Conservation (phyloP, 2,888 invertebrate genomes). For the Trachelus troglodyta region DNA sequence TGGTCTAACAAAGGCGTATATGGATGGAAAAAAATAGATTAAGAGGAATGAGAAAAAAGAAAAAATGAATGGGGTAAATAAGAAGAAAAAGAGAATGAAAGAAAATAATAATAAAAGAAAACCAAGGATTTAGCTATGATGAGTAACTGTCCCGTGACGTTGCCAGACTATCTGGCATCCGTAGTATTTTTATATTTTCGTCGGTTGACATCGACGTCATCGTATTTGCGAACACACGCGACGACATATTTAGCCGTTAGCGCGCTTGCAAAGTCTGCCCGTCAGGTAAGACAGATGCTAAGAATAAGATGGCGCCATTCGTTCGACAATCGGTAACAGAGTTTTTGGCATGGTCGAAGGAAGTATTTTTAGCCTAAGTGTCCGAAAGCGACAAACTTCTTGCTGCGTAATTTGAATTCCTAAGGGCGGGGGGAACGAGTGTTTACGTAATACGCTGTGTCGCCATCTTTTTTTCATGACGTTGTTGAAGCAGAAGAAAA, state of each 20-base stretch:
- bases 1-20: neutral
- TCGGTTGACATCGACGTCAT: slow-evolving; percentile 2
- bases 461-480: neutral
- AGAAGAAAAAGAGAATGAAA: too few species aligned
- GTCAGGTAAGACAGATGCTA: neutral
- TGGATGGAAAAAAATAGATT: neutral
- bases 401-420: neutral
- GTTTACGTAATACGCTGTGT: neutral
- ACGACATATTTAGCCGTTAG: slow-evolving; percentile 8
- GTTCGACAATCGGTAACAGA: neutral
- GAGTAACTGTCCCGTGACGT: neutral
- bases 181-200: slow-evolving; percentile 16
- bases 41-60: too few species aligned
- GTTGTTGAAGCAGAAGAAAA: neutral
- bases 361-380: neutral
- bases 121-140: neutral
- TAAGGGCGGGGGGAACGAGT: neutral
- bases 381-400: neutral
- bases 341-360: neutral
- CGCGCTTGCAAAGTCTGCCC: neutral
- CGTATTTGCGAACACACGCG: slow-evolving; percentile 1
- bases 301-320: neutral
- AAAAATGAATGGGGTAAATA: too few species aligned
- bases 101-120: neutral
- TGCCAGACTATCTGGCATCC: slow-evolving; percentile 10